These are phyloP conservation scores for Columba livia DNA, from an alignment of 2,113 vertebrate genomes.

Conservation along the genomic window DNA sequence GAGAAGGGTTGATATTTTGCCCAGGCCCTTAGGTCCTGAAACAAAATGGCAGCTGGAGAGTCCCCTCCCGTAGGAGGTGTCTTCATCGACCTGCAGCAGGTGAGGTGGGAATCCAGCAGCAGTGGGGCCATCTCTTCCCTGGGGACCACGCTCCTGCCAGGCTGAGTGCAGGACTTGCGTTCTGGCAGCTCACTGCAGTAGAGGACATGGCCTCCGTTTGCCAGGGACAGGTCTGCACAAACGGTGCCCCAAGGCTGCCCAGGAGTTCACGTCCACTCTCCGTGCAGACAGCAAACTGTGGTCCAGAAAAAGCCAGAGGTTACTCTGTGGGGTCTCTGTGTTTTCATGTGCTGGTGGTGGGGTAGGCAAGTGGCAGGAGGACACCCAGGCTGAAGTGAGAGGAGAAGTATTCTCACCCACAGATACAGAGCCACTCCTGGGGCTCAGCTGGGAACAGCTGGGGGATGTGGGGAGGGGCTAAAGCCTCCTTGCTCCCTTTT, in stretches of 20 bases:
- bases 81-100: conserved; percentile 84
- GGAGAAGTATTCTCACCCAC: not conserved
- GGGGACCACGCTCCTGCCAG: not conserved
- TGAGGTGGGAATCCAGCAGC: conserved; percentile 65
- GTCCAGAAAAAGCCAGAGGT: not conserved
- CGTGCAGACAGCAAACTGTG: not conserved
- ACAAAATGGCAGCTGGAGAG: conserved; percentile 89
- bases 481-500: conserved; percentile 28
- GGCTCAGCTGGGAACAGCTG: not conserved
- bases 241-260: not conserved
- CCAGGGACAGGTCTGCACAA: accelerated
- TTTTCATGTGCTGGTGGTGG: accelerated
- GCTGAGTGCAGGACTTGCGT: accelerated
- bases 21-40: conserved; percentile 67
- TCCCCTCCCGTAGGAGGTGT: conserved; percentile 81
- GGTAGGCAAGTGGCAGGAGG: not conserved
- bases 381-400: not conserved
- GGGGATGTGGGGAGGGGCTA: not conserved
- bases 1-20: conserved; percentile 88
- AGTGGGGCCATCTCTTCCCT: not conserved
- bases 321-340: not conserved
- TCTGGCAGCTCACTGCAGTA: not conserved
- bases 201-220: not conserved
- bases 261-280: accelerated
- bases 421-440: not conserved